Percentiles rank a stretch among this genome's conserved stretches.
These are phyloP conservation scores for Mus minutoides DNA, from an alignment of 2,797 vertebrate species.

Conservation along the genomic window DNA sequence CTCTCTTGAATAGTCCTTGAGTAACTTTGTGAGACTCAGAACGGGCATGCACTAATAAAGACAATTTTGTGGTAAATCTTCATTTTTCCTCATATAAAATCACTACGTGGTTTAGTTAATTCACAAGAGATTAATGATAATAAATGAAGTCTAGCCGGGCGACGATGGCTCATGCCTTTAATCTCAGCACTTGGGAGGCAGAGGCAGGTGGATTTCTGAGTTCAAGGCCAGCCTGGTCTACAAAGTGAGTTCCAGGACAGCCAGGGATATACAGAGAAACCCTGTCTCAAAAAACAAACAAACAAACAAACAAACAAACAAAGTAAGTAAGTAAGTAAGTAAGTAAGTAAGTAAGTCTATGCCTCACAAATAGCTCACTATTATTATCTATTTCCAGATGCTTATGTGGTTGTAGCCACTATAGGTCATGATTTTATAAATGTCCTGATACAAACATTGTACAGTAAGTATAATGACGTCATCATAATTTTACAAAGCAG, in stretches of 20 bases:
- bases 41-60: not conserved
- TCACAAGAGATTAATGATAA: slow-evolving; percentile 48
- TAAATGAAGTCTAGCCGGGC: slow-evolving; percentile 23
- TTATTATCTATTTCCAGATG: not conserved
- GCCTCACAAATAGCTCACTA: not conserved
- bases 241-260: no score
- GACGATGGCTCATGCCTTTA: no score
- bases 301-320: no score
- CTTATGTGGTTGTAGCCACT: not conserved
- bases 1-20: slow-evolving; percentile 34
- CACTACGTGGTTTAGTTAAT: slow-evolving; percentile 36
- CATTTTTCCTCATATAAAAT: slow-evolving; percentile 62
- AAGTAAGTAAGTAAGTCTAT: no score
- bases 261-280: no score
- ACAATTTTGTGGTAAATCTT: slow-evolving; percentile 51
- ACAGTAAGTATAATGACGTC: not conserved
- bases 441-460: not conserved
- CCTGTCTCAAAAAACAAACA: no score
- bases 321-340: no score
- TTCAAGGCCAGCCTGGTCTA: no score
- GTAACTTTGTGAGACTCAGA: not conserved
- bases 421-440: slow-evolving; percentile 21
- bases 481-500: not conserved
- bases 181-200: no score
- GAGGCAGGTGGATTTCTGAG: no score